Evolutionary conservation across 2,888 invertebrate species (phyloP), one percentile per base, ranked within the genome.

Genomic region (Hipparchia semele): DNA sequence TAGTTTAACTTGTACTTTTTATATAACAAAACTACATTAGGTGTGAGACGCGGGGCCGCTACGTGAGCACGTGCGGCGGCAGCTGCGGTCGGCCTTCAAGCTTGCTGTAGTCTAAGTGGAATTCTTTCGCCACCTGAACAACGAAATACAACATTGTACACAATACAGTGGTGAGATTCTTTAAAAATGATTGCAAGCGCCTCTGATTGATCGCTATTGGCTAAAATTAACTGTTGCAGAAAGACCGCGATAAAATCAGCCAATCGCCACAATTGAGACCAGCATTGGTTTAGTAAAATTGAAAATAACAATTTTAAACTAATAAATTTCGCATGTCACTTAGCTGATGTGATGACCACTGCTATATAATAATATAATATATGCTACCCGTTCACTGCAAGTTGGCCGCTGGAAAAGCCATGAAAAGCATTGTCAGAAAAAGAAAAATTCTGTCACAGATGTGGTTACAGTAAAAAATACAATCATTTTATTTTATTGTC

Each of bases 21-120:
- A 93, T 94, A 94, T 93, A 94, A 94, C 92, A 93, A 94, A 93
- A 93, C 92, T 94, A 94, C 91, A 90, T 87, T 91, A 91, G 88
- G 87, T 87, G 87, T 87, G 87, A 83, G 86, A 82, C 88, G 82
- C 81, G 7, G 6, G 49, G 49, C 77, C 89, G 95, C 91, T 94
- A 95, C 93, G 94, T 94, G 86, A 94, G 94, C 90, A 94, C 94
- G 84, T 95, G 94, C 94, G 95, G 94, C 86, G 96, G 96, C 89
- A 96, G 94, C 87, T 95, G 95, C 85, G 98, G 98, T 90, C 98
- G 96, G 78, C 98, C 99, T 95, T 99, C 99, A 91, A 99, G 95
- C 95, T 99, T 99, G 95, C 98, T 98, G 95, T 99, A 99, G 95
- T 99, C 99, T 94, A 99, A 95, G 94, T 98, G 97, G 95, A 99